phyloP scores from a whole-genome alignment of 2,888 invertebrate genomes.

The Temnothorax unifasciatus region DNA sequence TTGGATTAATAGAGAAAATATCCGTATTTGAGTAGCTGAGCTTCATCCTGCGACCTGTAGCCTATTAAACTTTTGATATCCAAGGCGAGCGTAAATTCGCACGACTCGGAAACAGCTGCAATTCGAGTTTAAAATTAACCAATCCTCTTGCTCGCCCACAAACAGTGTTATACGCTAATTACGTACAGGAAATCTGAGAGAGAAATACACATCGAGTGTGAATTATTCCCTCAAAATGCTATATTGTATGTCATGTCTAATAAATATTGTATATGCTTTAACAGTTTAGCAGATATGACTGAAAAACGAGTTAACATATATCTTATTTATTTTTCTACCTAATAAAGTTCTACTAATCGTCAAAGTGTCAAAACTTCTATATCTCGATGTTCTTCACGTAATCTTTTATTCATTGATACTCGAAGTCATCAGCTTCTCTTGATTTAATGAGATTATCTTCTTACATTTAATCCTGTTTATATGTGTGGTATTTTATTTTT shows the following conservation, averaged over 20 bases:
- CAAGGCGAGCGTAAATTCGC: conserved; percentile 27
- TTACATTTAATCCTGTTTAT: background rate
- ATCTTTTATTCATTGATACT: conserved; percentile 19
- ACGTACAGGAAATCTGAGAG: conserved; percentile 15
- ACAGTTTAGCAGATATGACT: background rate
- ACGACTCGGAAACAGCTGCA: conserved; percentile 17
- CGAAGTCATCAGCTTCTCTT: background rate
- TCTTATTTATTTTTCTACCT: background rate
- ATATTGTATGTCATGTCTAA: background rate
- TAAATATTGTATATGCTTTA: conserved; percentile 2
- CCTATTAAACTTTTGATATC: conserved; percentile 51
- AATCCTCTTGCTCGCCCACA: conserved; percentile 3
- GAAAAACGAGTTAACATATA: background rate
- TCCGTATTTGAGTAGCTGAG: conserved; percentile 6
- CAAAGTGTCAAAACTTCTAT: background rate
- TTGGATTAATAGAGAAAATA: conserved; percentile 37
- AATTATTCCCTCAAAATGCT: conserved; percentile 20
- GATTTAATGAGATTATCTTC: background rate
- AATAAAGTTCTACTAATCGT: background rate
- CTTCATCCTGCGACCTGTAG: conserved; percentile 17
- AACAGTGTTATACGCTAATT: conserved; percentile 19
- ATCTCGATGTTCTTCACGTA: background rate
- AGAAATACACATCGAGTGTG: background rate
- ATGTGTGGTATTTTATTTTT: background rate
- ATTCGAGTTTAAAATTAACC: conserved; percentile 50